Percentiles rank a stretch among this genome's conserved stretches.
Evolutionary conservation across 37 sponge, comb jelly and placozoan genomes (phyloP).

Genomic region (Cliona cf. orientalis): DNA sequence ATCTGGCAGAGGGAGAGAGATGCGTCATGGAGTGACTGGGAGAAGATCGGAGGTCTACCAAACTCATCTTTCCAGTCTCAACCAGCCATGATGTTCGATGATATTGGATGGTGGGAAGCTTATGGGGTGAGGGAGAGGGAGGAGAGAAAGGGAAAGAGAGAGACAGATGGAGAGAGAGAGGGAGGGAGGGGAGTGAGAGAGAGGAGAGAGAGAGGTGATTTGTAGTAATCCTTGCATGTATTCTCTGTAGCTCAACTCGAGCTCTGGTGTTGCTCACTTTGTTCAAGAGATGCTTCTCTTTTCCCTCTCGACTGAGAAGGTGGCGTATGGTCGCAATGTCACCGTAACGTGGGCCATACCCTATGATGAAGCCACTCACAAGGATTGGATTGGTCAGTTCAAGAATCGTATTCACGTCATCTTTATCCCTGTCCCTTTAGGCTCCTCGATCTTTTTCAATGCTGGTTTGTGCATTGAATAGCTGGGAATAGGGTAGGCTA

Average conservation of each 20-base stretch:
- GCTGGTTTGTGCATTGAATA: not conserved
- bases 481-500: not conserved
- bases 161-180: no score
- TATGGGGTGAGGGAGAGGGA: constrained; percentile 37
- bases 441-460: not conserved
- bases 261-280: not conserved
- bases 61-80: constrained; percentile 18
- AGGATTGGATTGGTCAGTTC: constrained; percentile 77
- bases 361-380: constrained; percentile 62
- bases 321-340: constrained; percentile 32
- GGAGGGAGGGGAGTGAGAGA: not conserved
- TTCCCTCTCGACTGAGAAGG: constrained; percentile 9
- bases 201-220: not conserved
- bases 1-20: constrained; percentile 66
- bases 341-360: constrained; percentile 79
- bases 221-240: not conserved
- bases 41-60: constrained; percentile 42
- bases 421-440: no score
- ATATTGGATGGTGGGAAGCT: constrained; percentile 60
- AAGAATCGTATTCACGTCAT: not conserved
- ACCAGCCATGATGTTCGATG: constrained; percentile 38
- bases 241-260: not conserved
- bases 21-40: constrained; percentile 55
- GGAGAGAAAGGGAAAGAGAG: not conserved
- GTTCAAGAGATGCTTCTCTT: constrained; percentile 26